Evolutionary conservation across 2,797 vertebrate species (phyloP).

Genomic region (Pangasius macronema): DNA sequence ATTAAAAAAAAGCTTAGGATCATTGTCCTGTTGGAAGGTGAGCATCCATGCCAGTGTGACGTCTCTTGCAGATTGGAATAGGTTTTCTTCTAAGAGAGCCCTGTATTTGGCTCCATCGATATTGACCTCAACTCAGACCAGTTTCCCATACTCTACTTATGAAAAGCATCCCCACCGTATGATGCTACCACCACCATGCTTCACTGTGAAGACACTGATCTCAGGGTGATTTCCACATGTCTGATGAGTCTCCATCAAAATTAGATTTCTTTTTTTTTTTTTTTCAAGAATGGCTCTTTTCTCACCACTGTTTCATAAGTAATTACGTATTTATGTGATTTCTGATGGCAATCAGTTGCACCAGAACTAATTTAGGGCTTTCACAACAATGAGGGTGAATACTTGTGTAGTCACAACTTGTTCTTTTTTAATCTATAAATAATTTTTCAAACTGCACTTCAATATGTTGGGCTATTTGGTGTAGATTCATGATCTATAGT

Average conservation of each 20-base stretch:
- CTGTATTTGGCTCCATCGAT: neutral
- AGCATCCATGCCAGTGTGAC: neutral
- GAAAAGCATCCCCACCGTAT: neutral
- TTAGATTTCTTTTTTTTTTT: neutral
- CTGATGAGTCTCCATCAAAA: neutral
- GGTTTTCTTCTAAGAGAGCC: neutral
- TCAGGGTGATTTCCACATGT: neutral
- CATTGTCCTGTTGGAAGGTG: neutral
- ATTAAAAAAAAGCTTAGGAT: neutral
- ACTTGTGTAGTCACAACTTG: neutral
- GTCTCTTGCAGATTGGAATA: neutral
- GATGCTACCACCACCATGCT: neutral
- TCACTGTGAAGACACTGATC: neutral
- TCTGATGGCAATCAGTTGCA: neutral
- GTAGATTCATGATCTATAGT: neutral
- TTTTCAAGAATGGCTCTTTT: neutral
- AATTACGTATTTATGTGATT: neutral
- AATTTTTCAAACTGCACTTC: neutral
- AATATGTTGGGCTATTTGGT: neutral
- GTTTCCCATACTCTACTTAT: neutral
- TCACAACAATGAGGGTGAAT: neutral
- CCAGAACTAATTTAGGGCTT: neutral
- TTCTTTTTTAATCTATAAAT: neutral
- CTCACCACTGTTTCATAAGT: neutral
- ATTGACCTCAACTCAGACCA: neutral